Conservation (phyloP, 2,113 vertebrate genomes). For the Mobula hypostoma region DNA sequence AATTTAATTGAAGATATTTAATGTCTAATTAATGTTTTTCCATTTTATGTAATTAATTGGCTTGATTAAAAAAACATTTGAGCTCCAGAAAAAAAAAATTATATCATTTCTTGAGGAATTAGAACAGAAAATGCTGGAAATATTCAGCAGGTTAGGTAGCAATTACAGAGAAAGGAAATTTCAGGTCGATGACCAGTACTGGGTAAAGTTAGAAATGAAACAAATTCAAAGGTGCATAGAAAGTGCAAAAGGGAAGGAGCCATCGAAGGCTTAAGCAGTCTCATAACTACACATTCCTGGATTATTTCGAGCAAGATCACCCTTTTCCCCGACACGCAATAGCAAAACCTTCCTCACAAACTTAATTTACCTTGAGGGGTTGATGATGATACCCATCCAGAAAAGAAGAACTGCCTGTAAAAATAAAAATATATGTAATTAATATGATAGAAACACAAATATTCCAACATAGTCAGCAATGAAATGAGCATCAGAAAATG, state of each 20-base stretch:
- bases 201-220: no score
- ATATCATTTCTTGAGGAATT: neutral
- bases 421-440: conserved; percentile 37
- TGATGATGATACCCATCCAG: conserved; percentile 83
- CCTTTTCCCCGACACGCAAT: neutral
- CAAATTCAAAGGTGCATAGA: no score
- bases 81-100: neutral
- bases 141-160: no score
- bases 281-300: no score
- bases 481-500: neutral
- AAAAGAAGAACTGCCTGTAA: conserved; percentile 85
- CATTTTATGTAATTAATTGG: neutral
- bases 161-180: no score
- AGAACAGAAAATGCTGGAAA: no score
- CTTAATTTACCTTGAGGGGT: conserved; percentile 68
- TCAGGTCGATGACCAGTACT: no score
- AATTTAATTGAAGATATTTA: neutral
- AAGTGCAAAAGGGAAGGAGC: no score
- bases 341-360: conserved; percentile 1
- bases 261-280: no score
- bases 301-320: neutral
- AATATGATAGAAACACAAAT: neutral
- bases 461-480: neutral
- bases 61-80: neutral
- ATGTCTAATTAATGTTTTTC: neutral